Base-by-base conservation (phyloP, 64 coral and sea anemone species). In the Hydrozoanthus tunicans region DNA sequence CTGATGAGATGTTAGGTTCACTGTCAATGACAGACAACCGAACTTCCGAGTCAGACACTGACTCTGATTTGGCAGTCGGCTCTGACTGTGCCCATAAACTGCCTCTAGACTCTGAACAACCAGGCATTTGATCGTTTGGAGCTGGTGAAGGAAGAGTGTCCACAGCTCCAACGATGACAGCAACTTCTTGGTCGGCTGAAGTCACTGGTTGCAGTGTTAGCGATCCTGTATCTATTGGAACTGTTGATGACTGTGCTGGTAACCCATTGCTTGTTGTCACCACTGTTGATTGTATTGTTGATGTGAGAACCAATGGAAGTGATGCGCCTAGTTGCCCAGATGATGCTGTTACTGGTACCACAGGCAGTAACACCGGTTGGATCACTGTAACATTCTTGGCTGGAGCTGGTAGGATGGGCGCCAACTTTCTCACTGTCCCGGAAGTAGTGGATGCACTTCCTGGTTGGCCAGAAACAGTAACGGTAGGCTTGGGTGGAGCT, bases 361-460 rank as follows among this genome's bases (percentile, higher is more conserved):
- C 57, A 56, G 95, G 95, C 58, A 97, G 62, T 15, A 97, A 64
- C 56, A 97, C 95, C 60, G 95, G 91, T 71, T 93, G 89, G 67
- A 91, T 82, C 7, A 94, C 93, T 9, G 88, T 78, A 14, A 94
- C 93, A 91, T 68, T 94, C 61, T 97, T 97, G 26, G 92, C 92
- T 77, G 95, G 95, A n/a, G 95, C 95, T 53, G 95, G 95, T 1
- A 97, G 56, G 55, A 97, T 94, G 17, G 88, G 90, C 5, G 95
- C 89, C 54, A 97, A 84, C 75, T 94, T 97, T 77, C 95, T 78
- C 4, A 81, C 64, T 13, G 17, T 75, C 1, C 57, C 52, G 3
- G 89, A 17, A 70, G 89, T 57, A 71, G 80, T 43, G 5, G 86
- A 72, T 62, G 75, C 32, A 79, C 77, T 15, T 53, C 89, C 71